These are phyloP conservation scores for Gnathonemus longibarbis DNA, from an alignment of 2,113 vertebrate genomes.

Conservation along the genomic window DNA sequence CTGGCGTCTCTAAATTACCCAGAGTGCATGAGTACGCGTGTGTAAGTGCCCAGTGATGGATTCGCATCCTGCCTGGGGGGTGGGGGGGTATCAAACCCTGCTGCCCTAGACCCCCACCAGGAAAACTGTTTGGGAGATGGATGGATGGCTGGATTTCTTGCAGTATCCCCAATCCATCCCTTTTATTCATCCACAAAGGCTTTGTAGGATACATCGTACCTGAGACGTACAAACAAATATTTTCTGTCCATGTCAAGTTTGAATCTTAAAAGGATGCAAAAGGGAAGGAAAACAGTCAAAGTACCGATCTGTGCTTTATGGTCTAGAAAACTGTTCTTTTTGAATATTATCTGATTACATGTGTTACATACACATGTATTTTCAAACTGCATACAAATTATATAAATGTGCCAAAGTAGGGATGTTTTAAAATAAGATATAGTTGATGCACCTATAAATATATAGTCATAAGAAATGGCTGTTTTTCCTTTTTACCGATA, in stretches of 20 bases:
- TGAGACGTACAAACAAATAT: conserved; percentile 50
- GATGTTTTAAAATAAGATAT: neutral
- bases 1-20: neutral
- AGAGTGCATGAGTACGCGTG: neutral
- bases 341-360: neutral
- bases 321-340: neutral
- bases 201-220: conserved; percentile 36
- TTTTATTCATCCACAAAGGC: neutral
- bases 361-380: neutral
- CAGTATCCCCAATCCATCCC: neutral
- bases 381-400: neutral
- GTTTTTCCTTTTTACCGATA: neutral
- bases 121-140: neutral
- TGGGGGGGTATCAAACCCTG: too few relatives aligned
- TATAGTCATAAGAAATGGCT: neutral
- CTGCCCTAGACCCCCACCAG: neutral
- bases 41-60: neutral
- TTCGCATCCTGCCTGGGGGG: neutral
- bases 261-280: neutral
- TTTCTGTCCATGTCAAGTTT: conserved; percentile 25
- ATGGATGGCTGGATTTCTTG: neutral
- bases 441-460: neutral
- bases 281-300: neutral
- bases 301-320: neutral
- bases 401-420: neutral